Base-by-base conservation (phyloP, 2,888 invertebrate species). In the Lasius fuliginosus region DNA sequence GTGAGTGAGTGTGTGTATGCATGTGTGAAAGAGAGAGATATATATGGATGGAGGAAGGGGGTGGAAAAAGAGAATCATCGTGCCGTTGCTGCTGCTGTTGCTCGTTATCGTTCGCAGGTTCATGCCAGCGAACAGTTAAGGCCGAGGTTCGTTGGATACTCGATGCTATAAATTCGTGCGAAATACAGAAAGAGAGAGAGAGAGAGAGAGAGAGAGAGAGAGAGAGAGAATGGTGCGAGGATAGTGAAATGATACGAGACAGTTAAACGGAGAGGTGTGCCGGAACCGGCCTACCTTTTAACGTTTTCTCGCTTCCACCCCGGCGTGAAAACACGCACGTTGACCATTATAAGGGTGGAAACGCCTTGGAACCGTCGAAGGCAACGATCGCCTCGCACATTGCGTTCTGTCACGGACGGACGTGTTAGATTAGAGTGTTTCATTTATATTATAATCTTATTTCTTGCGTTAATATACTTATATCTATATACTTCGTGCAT, bases 241-340 rank as follows among this genome's bases (percentile, higher is more conserved):
- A 73, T 73, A 11, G 86, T 85, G 74, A 91, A 93, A 93, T 92
- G 92, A 94, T 92, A 93, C 93, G 92, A 91, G 92, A 92, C 93
- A 92, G 93, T 94, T 94, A 94, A 91, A 93, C 92, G 90, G 92
- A 92, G 93, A 93, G 95, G 94, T 93, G 94, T 94, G 94, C 93
- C 94, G 92, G 93, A 93, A 92, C 92, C 94, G 87, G 93, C 94
- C 94, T 92, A 94, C 94, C 95, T 94, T 94, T 95, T 94, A 94
- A 93, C 94, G 92, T 94, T 88, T 89, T 86, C 90, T 86, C 88
- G 85, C 87, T 91, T 91, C 88, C 92, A 92, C 92, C 92, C 92
- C 87, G 89, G 89, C 88, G 87, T 86, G 85, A 87, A 89, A 90
- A 88, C 94, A 94, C 94, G 94, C 94, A 94, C 92, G 87, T 77